These are phyloP conservation scores for Zeus faber DNA, from an alignment of 2,113 vertebrate genomes.

Conservation along the genomic window DNA sequence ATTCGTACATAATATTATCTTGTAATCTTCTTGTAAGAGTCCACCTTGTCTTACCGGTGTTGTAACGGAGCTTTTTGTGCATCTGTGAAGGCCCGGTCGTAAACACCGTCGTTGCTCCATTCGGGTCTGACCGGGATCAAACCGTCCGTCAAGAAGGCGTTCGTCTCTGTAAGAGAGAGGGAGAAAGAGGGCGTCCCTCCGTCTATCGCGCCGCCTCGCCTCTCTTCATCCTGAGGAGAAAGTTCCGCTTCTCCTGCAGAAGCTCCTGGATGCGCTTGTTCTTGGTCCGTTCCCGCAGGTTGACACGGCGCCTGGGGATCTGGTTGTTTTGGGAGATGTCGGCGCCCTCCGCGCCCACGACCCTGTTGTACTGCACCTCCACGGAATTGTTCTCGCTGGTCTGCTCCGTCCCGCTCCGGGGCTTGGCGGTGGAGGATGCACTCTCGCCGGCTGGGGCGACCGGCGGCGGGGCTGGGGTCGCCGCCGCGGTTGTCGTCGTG, in stretches of 20 bases:
- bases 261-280: slow-evolving; percentile 95
- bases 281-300: slow-evolving; percentile 83
- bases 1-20: too few relatives aligned
- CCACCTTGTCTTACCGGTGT: too few relatives aligned
- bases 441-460: slow-evolving; percentile 41
- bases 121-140: slow-evolving; percentile 17
- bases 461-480: slow-evolving; percentile 22
- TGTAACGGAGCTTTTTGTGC: slow-evolving; percentile 1
- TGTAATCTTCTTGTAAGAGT: too few relatives aligned
- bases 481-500: slow-evolving; percentile 9
- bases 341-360: slow-evolving; percentile 66
- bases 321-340: slow-evolving; percentile 84
- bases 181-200: slow-evolving; percentile 40
- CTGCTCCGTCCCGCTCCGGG: slow-evolving; percentile 65
- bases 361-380: slow-evolving; percentile 77
- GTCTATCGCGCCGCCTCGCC: slow-evolving; percentile 53
- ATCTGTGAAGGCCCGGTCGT: slow-evolving; percentile 28
- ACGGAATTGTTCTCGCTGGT: slow-evolving; percentile 82
- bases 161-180: slow-evolving; percentile 84
- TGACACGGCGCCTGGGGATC: slow-evolving; percentile 79
- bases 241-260: slow-evolving; percentile 86
- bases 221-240: slow-evolving; percentile 79
- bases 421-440: slow-evolving; percentile 25
- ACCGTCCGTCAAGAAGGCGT: slow-evolving; percentile 24
- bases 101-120: slow-evolving; percentile 32